phyloP scores from a whole-genome alignment of 2,113 vertebrate species.

The Megaceryle torquata region DNA sequence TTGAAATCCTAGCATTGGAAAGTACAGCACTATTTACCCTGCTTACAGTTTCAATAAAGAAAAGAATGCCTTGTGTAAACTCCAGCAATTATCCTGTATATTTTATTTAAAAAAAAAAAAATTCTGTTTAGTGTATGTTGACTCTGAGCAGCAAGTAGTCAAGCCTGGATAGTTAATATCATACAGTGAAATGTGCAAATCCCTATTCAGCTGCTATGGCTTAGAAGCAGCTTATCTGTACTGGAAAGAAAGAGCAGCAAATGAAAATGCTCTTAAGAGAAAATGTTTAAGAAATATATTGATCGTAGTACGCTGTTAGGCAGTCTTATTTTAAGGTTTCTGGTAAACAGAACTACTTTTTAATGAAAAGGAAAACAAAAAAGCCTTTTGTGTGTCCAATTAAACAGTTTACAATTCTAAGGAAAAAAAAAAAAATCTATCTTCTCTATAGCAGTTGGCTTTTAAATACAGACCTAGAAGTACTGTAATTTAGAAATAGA shows the following conservation, averaged over 20 bases:
- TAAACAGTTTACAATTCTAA: background rate
- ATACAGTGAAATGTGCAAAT: slow-evolving; percentile 37
- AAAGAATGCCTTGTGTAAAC: slow-evolving; percentile 14
- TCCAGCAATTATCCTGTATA: slow-evolving; percentile 38
- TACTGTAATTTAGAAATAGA: background rate
- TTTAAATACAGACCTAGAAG: background rate
- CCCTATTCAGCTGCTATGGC: slow-evolving; percentile 8
- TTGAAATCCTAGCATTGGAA: slow-evolving; percentile 2
- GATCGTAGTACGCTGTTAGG: background rate
- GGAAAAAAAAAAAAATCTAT: background rate
- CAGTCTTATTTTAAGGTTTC: background rate
- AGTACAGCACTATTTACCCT: background rate
- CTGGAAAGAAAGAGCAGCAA: background rate
- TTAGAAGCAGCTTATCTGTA: slow-evolving; percentile 13
- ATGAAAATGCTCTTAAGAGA: slow-evolving; percentile 26
- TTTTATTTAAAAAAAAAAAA: background rate
- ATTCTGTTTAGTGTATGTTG: background rate
- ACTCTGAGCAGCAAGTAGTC: background rate
- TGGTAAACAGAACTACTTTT: background rate
- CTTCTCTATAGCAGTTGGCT: background rate
- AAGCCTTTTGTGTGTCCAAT: background rate
- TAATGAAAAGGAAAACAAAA: slow-evolving; percentile 1
- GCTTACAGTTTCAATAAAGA: slow-evolving; percentile 28
- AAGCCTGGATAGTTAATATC: slow-evolving; percentile 29
- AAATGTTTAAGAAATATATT: background rate